phyloP scores from a whole-genome alignment of 2,797 vertebrate species.

The Microtus obscurus region DNA sequence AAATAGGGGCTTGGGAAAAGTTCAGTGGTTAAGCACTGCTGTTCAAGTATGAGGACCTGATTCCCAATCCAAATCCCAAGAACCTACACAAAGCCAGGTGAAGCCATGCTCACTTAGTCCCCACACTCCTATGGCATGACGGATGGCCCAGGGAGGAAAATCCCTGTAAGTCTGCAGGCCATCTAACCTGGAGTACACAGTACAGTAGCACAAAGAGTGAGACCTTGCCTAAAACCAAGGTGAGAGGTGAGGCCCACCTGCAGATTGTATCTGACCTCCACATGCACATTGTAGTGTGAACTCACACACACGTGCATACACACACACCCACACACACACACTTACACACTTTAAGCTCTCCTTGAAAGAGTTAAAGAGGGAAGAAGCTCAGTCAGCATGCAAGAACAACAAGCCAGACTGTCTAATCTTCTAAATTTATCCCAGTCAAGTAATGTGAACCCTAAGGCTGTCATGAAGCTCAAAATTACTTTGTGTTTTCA shows the following conservation, averaged over 20 bases:
- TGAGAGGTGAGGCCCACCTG: not conserved
- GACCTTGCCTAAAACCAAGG: not conserved
- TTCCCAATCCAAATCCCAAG: not conserved
- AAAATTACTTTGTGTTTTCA: conserved; percentile 86
- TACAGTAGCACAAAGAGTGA: not conserved
- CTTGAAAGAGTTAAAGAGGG: conserved; percentile 70
- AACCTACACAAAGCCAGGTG: not conserved
- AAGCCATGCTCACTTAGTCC: not conserved
- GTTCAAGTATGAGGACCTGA: not conserved
- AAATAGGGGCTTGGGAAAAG: not conserved
- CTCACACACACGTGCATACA: too few relatives aligned
- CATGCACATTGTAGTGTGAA: not conserved
- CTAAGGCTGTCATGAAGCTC: conserved; percentile 87
- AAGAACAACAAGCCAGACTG: conserved; percentile 86
- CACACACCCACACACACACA: not conserved
- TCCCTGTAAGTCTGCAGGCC: not conserved
- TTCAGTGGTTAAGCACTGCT: not conserved
- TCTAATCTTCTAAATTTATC: conserved; percentile 88
- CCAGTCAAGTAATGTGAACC: conserved; percentile 86
- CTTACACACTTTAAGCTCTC: not conserved
- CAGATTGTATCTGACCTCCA: not conserved
- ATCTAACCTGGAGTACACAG: not conserved
- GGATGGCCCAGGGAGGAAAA: not conserved
- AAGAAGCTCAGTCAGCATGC: conserved; percentile 86
- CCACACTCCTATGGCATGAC: not conserved